Base-by-base conservation (phyloP, 2,797 vertebrate genomes). In the Enteromius radiatus region DNA sequence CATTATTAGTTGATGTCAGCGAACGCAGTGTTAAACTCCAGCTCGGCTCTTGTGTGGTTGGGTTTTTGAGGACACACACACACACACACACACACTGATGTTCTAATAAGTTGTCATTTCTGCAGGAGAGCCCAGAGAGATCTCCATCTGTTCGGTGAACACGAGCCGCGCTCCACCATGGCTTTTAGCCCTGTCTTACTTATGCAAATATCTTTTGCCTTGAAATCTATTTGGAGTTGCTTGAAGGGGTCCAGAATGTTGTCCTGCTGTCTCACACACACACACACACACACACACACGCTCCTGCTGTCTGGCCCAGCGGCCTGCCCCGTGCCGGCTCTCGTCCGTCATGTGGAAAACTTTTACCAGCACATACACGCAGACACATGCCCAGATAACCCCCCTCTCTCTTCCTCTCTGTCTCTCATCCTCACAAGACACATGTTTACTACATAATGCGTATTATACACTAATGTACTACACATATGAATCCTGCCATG, bases 201-300 rank as follows among this genome's bases (percentile, higher is more conserved):
- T 94, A 95, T 90, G 93, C 93, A 96, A 97, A 97, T 94, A 95
- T 93, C 92, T 95, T 97, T 96, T 91, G 92, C 94, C 95, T 89
- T 91, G 92, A 94, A 96, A 93, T 95, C 93, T 93, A 94, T 95
- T 94, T 92, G 92, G 90, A 94, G 91, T 95, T 93, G 95, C 95
- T 96, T 88, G 92, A 95, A 97, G 96, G 95, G 95, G 95, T 94
- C 94, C 92, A 92, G 93, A 95, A 95, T 91, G 91, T 87, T 91
- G 92, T 95, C 96, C 96, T 96, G 96, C 96, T 97, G 96, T 96
- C 95, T 94, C 77, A 43, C 77, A 67, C 67, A n/a, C 75, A 59
- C 76, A 65, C 67, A 54, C 76, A 65, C 77, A 45, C 76, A 21
- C 74, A 54, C 69, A 80, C 36, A 71, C 64, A 74, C 49, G 45